Evolutionary conservation across 2,888 invertebrate species (phyloP), one percentile per base, ranked within the genome.

Genomic region (Nasonia oneida): DNA sequence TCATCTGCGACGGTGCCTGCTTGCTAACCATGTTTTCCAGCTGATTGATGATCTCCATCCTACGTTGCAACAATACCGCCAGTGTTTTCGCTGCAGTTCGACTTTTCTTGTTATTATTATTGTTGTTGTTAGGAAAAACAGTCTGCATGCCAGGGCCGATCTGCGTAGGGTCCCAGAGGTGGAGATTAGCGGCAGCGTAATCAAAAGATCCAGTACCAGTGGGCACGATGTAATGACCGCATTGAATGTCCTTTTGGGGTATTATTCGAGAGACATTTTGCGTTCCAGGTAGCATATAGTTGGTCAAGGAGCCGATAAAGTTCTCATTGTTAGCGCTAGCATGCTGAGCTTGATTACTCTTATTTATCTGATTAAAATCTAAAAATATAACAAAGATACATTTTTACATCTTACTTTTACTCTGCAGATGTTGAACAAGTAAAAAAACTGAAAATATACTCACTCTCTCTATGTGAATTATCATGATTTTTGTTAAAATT

Each of bases 21-120:
- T 94, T 95, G 0, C 95, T 94, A 15, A 95, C 94, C 14, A 95
- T 95, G 89, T 95, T 95, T 89, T 95, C 95, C 74, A 96, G 90
- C 87, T 95, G 95, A 85, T 94, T 94, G 39, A 96, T 93, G 77
- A 96, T 95, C 90, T 95, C 95, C 91, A 95, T 95, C 90, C 94
- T 95, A 5, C 95, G 94, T 89, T 95, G 95, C 86, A 95, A 94
- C 79, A 96, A 92, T 89, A 95, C 94, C 1, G 95, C 95, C 73
- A 96, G 91, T 86, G 94, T 95, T 90, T 95, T 95, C 15, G 94
- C 94, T 74, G 89, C 93, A 87, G 89, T 94, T 90, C 89, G 93
- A 90, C 89, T 94, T 90, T 90, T 84, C 29, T 84, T 86, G 15
- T 82, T 86, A 15, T 83, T 87, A n/a, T 73, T 80, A 29, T 64